These are phyloP conservation scores for Ormyrus nitidulus DNA, from an alignment of 2,888 invertebrate genomes.

Conservation along the genomic window DNA sequence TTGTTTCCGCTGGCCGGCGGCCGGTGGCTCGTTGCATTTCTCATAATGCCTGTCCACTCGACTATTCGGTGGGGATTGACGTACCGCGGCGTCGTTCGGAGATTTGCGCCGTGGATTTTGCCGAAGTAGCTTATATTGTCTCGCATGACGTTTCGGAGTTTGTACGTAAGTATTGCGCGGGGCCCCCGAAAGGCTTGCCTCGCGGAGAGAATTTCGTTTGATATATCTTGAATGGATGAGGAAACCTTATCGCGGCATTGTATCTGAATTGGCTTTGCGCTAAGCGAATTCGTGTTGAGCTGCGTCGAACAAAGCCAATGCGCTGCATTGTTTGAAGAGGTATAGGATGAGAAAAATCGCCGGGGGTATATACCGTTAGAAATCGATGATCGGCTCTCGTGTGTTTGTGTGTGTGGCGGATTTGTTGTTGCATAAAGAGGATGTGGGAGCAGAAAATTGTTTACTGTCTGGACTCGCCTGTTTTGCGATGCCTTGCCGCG, in stretches of 20 bases:
- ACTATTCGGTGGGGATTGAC: conserved; percentile 31
- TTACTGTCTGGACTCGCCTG: too few relatives aligned
- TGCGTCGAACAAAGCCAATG: too few relatives aligned
- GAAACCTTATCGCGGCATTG: conserved; percentile 2
- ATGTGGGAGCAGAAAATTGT: too few relatives aligned
- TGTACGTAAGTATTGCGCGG: not conserved
- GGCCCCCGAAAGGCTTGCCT: not conserved
- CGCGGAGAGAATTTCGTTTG: too few relatives aligned
- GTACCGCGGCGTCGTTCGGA: not conserved
- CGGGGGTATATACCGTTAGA: not conserved
- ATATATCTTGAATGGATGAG: not conserved
- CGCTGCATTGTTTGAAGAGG: too few relatives aligned
- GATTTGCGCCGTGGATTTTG: not conserved
- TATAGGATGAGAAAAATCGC: too few relatives aligned
- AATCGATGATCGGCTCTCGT: not conserved
- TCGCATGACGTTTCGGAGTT: conserved; percentile 12
- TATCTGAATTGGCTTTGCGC: not conserved
- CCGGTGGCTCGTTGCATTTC: conserved; percentile 26
- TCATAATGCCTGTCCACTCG: conserved; percentile 42
- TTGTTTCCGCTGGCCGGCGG: conserved; percentile 23
- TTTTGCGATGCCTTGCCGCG: too few relatives aligned
- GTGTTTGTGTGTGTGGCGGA: too few relatives aligned
- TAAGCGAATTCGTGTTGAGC: too few relatives aligned
- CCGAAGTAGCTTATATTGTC: conserved; percentile 24
- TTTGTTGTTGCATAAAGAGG: too few relatives aligned